Conservation (phyloP, 2,113 vertebrate species). For the Talpa occidentalis region DNA sequence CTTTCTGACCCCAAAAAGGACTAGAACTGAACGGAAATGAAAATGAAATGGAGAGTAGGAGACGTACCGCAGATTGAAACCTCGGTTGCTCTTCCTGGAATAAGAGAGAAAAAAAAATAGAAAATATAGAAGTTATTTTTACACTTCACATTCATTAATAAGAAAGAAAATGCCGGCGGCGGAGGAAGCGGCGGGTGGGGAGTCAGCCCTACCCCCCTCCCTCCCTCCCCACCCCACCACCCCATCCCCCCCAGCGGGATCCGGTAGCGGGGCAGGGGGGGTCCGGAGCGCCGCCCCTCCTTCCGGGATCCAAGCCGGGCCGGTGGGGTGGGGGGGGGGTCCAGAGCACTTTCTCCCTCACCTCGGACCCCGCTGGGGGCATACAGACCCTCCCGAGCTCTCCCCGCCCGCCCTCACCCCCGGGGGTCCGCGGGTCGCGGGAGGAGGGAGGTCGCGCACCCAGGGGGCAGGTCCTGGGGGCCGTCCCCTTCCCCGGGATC, state of each 20-base stretch:
- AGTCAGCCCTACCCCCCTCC: constrained; percentile 65
- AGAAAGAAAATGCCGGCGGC: constrained; percentile 83
- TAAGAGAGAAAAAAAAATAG: constrained; percentile 82
- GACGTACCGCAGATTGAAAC: constrained; percentile 87
- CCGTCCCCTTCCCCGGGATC: constrained; percentile 44
- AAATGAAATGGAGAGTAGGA: constrained; percentile 84
- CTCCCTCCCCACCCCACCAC: background rate
- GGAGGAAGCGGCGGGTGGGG: constrained; percentile 78
- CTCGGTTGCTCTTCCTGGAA: constrained; percentile 88
- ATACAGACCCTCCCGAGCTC: constrained; percentile 1
- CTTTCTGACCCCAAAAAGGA: constrained; percentile 73
- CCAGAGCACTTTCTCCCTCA: background rate
- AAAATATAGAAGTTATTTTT: constrained; percentile 84
- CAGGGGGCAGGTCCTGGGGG: constrained; percentile 12
- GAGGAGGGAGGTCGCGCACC: background rate
- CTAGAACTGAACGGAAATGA: constrained; percentile 77
- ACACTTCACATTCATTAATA: constrained; percentile 77
- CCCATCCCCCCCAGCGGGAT: constrained; percentile 43
- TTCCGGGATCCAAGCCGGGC: constrained; percentile 43
- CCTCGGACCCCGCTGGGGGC: constrained; percentile 16
- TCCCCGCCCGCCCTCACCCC: background rate
- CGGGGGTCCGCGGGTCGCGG: constrained; percentile 36
- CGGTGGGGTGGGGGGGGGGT: background rate
- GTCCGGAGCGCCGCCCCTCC: constrained; percentile 34
- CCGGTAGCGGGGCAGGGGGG: constrained; percentile 1